Percentiles rank a stretch among this genome's conserved stretches.
Conservation (phyloP, 2,797 vertebrate species). For the Alosa sapidissima region DNA sequence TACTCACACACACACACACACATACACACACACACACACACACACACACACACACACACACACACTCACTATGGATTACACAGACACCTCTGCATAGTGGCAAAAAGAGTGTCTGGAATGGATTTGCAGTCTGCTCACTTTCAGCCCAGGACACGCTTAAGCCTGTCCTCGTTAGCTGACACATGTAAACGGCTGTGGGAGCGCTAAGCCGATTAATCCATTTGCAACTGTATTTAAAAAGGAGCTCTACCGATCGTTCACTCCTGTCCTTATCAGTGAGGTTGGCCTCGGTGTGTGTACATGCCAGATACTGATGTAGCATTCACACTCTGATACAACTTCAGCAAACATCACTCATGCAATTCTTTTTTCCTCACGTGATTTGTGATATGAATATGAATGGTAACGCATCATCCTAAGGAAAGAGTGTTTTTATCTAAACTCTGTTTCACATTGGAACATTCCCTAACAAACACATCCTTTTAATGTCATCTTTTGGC, state of each 20-base stretch:
- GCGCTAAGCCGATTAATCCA: background rate
- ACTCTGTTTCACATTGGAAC: too few relatives aligned
- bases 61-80: constrained; percentile 22
- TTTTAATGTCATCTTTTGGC: too few relatives aligned
- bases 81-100: background rate
- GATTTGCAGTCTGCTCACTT: background rate
- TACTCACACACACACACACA: too few relatives aligned
- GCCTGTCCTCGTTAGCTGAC: constrained; percentile 7
- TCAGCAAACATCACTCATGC: too few relatives aligned
- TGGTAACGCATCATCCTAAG: too few relatives aligned
- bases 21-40: too few relatives aligned
- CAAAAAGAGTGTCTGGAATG: background rate
- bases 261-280: background rate
- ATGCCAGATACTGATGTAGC: too few relatives aligned
- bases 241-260: background rate
- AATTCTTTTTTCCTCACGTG: too few relatives aligned
- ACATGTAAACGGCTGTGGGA: background rate
- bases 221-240: constrained; percentile 39
- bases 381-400: too few relatives aligned
- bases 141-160: constrained; percentile 8
- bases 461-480: too few relatives aligned
- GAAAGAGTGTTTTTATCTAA: too few relatives aligned
- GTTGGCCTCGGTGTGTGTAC: background rate
- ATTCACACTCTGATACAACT: too few relatives aligned
- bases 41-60: background rate